Base-by-base conservation (phyloP, 2,113 vertebrate species). In the Pterocles burchelli region DNA sequence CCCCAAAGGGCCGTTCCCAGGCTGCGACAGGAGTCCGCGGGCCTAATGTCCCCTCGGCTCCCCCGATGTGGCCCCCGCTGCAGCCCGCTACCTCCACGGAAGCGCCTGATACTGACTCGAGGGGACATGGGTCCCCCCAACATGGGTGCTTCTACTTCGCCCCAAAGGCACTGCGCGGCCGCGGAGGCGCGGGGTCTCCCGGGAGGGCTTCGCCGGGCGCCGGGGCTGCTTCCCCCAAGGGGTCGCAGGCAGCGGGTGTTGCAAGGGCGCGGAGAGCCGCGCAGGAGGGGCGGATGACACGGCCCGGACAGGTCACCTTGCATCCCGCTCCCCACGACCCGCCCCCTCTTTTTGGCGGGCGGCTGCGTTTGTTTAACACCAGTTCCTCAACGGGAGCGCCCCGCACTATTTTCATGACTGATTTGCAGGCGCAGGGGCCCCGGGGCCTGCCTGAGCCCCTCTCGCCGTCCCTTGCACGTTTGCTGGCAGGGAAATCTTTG, bases 91-190 rank as follows among this genome's bases (percentile, higher is more conserved):
- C 43, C 66, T 15, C 45, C 17, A 17, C n/a, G n/a, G n/a, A n/a
- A n/a, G n/a, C n/a, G n/a, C n/a, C n/a, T n/a, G n/a, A n/a, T n/a
- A n/a, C n/a, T 52, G 54, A 22, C 9, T 2, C 20, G 17, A 72
- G 19, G 21, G 17, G n/a, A 16, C 17, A 11, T 3, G 9, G 8
- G 17, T 2, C 2, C 5, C 41, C 25, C 29, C 13, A 36, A 0
- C 21, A 11, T 1, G 6, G 48, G 72, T 7, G 2, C 29, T 61
- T 61, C 46, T 55, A 3, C 33, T 70, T 59, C 58, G 4, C 31
- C 6, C 8, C 14, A 13, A 25, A 34, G 45, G 33, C 66, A 51
- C 29, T 36, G 63, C 17, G 48, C 48, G 33, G 43, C 11, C 25
- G 51, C 29, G 41, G 48, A 24, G 43, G 11, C 41, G 17, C 13